Conservation (phyloP, 2,888 invertebrate genomes). For the Noctua comes region DNA sequence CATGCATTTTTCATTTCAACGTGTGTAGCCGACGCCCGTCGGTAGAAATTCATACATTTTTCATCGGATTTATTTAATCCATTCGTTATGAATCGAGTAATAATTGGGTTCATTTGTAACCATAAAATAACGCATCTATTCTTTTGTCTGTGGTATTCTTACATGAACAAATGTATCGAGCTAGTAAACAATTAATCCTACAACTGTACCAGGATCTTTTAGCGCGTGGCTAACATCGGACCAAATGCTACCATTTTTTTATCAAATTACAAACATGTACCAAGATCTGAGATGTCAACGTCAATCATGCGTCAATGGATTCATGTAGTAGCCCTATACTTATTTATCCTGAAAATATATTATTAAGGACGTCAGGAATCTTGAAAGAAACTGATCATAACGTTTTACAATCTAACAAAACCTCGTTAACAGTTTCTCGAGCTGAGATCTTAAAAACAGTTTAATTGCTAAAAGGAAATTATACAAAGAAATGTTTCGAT, state of each 20-base stretch:
- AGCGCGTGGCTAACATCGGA: not conserved
- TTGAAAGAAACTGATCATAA: not conserved
- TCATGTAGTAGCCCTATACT: not conserved
- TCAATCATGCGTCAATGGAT: not conserved
- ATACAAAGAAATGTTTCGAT: constrained; percentile 10
- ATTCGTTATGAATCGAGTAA: constrained; percentile 21
- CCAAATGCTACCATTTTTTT: not conserved
- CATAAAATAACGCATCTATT: not conserved
- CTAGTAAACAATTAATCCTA: not conserved
- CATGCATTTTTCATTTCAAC: constrained; percentile 44
- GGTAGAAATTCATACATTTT: constrained; percentile 24
- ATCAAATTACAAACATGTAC: not conserved
- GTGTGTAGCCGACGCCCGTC: constrained; percentile 10
- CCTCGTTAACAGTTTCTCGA: not conserved
- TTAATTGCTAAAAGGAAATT: constrained; percentile 2
- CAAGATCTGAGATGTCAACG: not conserved
- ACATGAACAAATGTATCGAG: not conserved
- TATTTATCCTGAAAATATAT: not conserved
- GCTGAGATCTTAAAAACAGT: constrained; percentile 9
- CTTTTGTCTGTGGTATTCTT: not conserved
- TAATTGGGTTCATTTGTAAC: not conserved
- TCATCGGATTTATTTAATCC: constrained; percentile 23
- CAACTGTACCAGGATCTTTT: not conserved
- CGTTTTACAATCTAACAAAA: not conserved
- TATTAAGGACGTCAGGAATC: not conserved